Evolutionary conservation across 2,797 vertebrate species (phyloP).

Genomic region (Chiloscyllium punctatum): DNA sequence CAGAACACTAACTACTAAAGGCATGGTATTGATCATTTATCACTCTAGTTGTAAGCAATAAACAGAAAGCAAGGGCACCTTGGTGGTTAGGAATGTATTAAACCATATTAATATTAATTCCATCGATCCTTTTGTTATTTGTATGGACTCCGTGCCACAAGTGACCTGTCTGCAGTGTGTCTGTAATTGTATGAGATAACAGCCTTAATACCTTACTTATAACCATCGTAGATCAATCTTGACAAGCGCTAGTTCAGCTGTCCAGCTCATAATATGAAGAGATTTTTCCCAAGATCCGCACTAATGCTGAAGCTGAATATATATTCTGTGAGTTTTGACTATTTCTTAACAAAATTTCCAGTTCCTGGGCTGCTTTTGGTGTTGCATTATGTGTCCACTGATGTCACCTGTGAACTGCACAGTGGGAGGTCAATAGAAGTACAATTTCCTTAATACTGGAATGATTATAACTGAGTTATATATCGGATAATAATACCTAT

Average conservation of each 20-base stretch:
- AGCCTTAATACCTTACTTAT: background rate
- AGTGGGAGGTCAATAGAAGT: background rate
- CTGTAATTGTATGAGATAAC: constrained; percentile 4
- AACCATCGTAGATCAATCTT: constrained; percentile 7
- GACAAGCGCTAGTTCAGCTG: background rate
- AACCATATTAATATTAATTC: constrained; percentile 23
- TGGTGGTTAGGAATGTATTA: background rate
- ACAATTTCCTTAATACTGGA: background rate
- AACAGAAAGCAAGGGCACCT: constrained; percentile 14
- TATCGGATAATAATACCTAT: background rate
- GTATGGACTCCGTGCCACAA: background rate
- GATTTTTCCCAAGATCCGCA: background rate
- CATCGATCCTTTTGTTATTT: background rate
- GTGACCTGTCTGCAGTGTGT: background rate
- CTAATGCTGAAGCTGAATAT: background rate
- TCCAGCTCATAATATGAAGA: background rate
- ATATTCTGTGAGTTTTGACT: background rate
- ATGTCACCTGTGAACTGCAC: background rate
- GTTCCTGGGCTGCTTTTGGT: background rate
- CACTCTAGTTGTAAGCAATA: background rate
- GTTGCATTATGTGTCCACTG: background rate
- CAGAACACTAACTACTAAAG: constrained; percentile 8
- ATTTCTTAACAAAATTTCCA: background rate
- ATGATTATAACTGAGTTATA: background rate
- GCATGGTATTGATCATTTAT: constrained; percentile 18